Conservation (phyloP, 2,797 vertebrate genomes). For the Microctenopoma stevenorrisi region DNA sequence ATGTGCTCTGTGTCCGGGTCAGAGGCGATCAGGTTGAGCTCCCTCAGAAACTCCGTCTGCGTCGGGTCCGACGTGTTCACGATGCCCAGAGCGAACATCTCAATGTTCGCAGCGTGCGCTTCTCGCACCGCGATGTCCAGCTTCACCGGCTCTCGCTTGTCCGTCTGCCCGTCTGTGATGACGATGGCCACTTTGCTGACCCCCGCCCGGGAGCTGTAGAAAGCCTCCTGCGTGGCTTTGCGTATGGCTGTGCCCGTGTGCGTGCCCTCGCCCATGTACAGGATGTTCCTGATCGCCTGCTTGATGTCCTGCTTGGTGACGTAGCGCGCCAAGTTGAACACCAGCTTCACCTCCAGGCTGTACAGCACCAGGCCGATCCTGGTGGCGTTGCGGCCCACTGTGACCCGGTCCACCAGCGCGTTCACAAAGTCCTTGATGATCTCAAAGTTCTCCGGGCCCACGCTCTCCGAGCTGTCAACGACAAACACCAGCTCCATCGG, state of each 20-base stretch:
- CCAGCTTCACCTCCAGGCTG: constrained; percentile 88
- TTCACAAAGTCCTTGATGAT: constrained; percentile 93
- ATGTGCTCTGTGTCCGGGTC: constrained; percentile 91
- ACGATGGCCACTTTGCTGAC: constrained; percentile 91
- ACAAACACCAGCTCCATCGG: constrained; percentile 96
- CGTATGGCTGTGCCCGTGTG: constrained; percentile 91
- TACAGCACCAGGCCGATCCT: constrained; percentile 91
- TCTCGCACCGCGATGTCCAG: constrained; percentile 88
- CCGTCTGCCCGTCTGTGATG: constrained; percentile 91
- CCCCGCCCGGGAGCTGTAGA: constrained; percentile 85
- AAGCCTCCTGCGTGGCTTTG: constrained; percentile 90
- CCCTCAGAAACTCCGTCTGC: constrained; percentile 86
- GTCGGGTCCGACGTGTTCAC: constrained; percentile 88
- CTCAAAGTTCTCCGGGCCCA: constrained; percentile 93
- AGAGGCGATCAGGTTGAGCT: constrained; percentile 91
- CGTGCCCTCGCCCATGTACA: constrained; percentile 93
- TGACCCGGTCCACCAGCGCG: constrained; percentile 90
- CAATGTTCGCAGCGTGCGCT: constrained; percentile 90
- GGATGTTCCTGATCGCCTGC: constrained; percentile 87
- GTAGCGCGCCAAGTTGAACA: constrained; percentile 88
- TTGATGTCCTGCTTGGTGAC: constrained; percentile 86
- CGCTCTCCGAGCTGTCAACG: constrained; percentile 94
- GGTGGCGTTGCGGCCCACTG: constrained; percentile 89
- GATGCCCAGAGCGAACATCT: constrained; percentile 93
- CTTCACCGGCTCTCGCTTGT: constrained; percentile 90